These are phyloP conservation scores for Oscheius onirici DNA, from an alignment of 2,888 invertebrate genomes.

Conservation along the genomic window DNA sequence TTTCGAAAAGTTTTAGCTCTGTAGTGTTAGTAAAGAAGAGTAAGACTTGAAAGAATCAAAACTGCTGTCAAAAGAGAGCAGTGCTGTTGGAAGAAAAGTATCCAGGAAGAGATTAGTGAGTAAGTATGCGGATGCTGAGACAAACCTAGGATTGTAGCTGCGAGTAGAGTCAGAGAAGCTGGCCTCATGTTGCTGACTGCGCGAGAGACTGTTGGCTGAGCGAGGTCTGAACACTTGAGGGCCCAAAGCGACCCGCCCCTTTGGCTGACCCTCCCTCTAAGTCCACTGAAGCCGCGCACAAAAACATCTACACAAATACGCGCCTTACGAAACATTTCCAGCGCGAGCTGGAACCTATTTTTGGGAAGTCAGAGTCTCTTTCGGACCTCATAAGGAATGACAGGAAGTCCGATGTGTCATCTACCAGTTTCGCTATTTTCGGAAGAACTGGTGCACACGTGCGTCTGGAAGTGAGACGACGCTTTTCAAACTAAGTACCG, in stretches of 20 bases:
- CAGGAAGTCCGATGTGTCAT: conserved; percentile 5
- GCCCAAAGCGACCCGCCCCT: conserved; percentile 28
- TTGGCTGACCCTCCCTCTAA: conserved; percentile 32
- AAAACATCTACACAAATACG: conserved; percentile 32
- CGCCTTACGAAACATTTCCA: conserved; percentile 30
- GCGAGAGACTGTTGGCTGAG: conserved; percentile 26
- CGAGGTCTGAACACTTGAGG: conserved; percentile 32
- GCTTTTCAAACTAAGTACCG: no score
- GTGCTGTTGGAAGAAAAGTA: background rate
- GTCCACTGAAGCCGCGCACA: conserved; percentile 32
- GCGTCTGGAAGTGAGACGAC: conserved; percentile 9
- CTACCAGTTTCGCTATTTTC: conserved; percentile 19
- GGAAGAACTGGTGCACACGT: background rate
- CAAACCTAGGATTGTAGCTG: conserved; percentile 15
- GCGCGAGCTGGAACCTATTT: conserved; percentile 21
- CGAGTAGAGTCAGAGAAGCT: conserved; percentile 19
- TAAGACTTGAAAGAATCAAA: background rate
- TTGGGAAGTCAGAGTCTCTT: background rate
- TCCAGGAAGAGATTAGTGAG: conserved; percentile 7
- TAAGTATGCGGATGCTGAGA: no score
- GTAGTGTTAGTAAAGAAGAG: background rate
- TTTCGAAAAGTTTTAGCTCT: no score
- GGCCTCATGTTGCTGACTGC: conserved; percentile 24
- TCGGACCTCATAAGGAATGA: background rate
- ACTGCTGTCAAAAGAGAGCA: background rate